phyloP scores from a whole-genome alignment of 2,888 invertebrate genomes.

The Lasioglossum lativentre region DNA sequence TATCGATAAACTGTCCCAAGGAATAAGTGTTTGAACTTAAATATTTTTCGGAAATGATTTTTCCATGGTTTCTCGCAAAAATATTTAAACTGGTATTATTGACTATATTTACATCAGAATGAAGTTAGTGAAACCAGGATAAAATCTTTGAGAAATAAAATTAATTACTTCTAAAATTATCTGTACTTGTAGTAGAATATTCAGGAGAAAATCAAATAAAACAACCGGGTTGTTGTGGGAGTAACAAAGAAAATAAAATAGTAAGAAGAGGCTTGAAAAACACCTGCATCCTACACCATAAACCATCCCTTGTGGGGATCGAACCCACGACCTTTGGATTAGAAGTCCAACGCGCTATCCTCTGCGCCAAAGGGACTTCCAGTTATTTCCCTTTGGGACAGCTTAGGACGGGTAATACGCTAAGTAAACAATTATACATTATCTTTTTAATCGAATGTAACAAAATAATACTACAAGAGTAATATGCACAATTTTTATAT shows the following conservation, averaged over 20 bases:
- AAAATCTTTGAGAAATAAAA: not conserved
- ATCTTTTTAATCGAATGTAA: not conserved
- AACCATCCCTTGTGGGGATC: conserved; percentile 84
- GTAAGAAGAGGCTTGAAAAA: not conserved
- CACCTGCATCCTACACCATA: not conserved
- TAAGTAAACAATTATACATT: not conserved
- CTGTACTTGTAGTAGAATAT: not conserved
- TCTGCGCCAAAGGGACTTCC: conserved; percentile 83
- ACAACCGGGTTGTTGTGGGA: not conserved
- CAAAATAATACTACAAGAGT: not conserved
- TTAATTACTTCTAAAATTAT: not conserved
- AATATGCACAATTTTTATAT: not conserved
- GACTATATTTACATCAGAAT: not conserved
- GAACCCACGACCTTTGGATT: conserved; percentile 84
- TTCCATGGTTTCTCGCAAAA: not conserved
- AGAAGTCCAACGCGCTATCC: conserved; percentile 84
- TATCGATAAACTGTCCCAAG: not conserved
- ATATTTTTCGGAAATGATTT: not conserved
- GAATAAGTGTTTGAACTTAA: not conserved
- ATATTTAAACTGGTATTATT: not conserved
- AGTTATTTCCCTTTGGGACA: not conserved
- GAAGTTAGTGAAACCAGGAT: not conserved
- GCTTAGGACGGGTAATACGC: not conserved
- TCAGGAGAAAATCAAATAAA: not conserved
- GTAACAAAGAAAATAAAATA: not conserved